Conservation (phyloP, 2,797 vertebrate genomes). For the Enteromius thamalakanensis region DNA sequence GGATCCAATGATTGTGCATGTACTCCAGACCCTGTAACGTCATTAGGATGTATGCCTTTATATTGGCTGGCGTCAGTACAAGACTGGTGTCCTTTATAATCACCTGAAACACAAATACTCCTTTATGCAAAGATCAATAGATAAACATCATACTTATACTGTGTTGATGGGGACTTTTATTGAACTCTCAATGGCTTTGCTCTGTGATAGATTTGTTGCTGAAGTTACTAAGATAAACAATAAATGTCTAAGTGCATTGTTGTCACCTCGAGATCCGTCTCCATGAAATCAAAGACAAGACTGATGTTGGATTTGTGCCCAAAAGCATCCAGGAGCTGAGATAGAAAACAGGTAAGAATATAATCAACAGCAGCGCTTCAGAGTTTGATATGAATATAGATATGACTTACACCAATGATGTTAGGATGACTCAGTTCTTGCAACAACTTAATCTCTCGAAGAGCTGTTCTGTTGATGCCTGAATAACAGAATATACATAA, state of each 20-base stretch:
- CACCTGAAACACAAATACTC: conserved; percentile 77
- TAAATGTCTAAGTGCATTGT: neutral
- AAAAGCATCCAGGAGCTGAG: conserved; percentile 94
- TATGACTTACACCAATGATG: conserved; percentile 92
- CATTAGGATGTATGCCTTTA: conserved; percentile 97
- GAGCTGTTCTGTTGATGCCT: conserved; percentile 98
- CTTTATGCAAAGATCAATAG: too few species aligned
- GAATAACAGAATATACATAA: conserved; percentile 2
- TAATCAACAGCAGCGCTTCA: neutral
- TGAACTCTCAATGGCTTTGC: neutral
- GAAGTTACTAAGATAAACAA: neutral
- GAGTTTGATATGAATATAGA: neutral
- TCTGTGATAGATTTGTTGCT: conserved; percentile 5
- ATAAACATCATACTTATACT: neutral
- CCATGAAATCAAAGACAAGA: conserved; percentile 98
- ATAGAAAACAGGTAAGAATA: neutral
- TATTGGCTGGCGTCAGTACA: conserved; percentile 93
- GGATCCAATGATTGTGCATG: conserved; percentile 93
- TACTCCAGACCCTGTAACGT: conserved; percentile 97
- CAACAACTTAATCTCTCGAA: conserved; percentile 94
- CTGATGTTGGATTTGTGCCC: conserved; percentile 99
- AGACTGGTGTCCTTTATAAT: conserved; percentile 98
- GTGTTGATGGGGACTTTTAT: neutral
- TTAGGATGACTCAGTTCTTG: conserved; percentile 96
- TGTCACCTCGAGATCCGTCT: conserved; percentile 94